Percentiles rank a stretch among this genome's conserved stretches.
Evolutionary conservation across 2,113 vertebrate genomes (phyloP).

Genomic region (Panthera leo): DNA sequence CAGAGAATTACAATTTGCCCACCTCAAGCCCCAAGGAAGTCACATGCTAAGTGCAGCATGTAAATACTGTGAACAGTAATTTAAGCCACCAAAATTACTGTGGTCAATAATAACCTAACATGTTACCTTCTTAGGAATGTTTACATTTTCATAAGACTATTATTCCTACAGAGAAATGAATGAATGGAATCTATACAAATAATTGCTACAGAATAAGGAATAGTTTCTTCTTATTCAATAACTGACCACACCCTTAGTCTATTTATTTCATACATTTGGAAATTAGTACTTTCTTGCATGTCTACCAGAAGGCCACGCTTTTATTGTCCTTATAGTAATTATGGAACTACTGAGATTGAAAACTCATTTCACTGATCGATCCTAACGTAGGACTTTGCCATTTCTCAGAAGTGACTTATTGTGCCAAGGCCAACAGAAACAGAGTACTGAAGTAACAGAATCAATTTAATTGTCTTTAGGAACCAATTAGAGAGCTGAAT

Average conservation of each 20-base stretch:
- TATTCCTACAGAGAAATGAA: neutral
- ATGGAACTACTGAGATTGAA: constrained; percentile 4
- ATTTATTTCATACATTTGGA: constrained; percentile 16
- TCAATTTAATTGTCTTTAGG: neutral
- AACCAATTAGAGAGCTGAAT: neutral
- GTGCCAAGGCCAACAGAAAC: neutral
- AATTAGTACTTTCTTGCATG: constrained; percentile 36
- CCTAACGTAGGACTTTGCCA: neutral
- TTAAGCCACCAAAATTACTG: neutral
- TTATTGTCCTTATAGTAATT: constrained; percentile 39
- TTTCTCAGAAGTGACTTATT: constrained; percentile 30
- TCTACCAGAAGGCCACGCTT: constrained; percentile 22
- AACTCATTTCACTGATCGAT: constrained; percentile 18
- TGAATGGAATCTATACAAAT: neutral
- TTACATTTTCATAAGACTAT: neutral
- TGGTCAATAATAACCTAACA: neutral
- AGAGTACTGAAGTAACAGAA: neutral
- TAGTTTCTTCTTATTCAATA: neutral
- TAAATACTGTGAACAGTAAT: constrained; percentile 27
- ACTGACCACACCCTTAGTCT: neutral
- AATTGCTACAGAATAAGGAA: neutral
- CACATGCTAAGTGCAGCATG: neutral
- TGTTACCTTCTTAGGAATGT: neutral
- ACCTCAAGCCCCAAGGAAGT: neutral
- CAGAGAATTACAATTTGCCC: neutral